Evolutionary conservation across 2,888 invertebrate species (phyloP), one percentile per base, ranked within the genome.

Genomic region (Drosophila percnosoma): DNA sequence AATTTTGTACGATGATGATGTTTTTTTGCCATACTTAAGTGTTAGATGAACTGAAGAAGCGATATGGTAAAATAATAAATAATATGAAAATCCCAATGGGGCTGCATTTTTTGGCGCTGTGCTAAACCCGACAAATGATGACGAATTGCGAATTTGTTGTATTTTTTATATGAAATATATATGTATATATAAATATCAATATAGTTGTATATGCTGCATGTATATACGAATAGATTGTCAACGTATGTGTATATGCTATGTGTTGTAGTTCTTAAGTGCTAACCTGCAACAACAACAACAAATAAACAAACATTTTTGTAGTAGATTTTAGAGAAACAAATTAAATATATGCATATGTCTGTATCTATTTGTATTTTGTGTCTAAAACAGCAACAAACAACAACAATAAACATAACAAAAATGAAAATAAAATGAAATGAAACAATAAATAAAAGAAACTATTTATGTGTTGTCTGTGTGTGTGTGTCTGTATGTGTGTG

Each of bases 81-180:
- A 48, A 63, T 69, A 49, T 48, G 68, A 70, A 68, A 67, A 63
- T 38, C 62, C 74, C 52, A 67, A 75, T 64, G 75, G 79, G 79
- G 67, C 64, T 59, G 65, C 67, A 74, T 68, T 78, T 45, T 60
- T 68, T 66, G 74, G 65, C 66, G 67, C 75, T 75, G 75, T 74
- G 74, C 70, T 70, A 51, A 70, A 60, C 66, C 71, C 74, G 69
- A 82, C 73, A 73, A 82, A 75, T 71, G 76, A 80, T 84, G 86
- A 85, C 85, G 81, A 87, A 85, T 85, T 82, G 77, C 74, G 84
- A 85, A 85, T 82, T 85, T 85, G 85, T 85, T 85, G 87, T 85
- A 85, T 85, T 85, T 85, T 85, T 85, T 85, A 78, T 78, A 78
- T 68, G 71, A 78, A 53, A 63, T 74, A 78, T 77, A 75, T 84